Percentiles rank a stretch among this genome's conserved stretches.
These are phyloP conservation scores for Thaleichthys pacificus DNA, from an alignment of 2,797 vertebrate species.

Conservation along the genomic window DNA sequence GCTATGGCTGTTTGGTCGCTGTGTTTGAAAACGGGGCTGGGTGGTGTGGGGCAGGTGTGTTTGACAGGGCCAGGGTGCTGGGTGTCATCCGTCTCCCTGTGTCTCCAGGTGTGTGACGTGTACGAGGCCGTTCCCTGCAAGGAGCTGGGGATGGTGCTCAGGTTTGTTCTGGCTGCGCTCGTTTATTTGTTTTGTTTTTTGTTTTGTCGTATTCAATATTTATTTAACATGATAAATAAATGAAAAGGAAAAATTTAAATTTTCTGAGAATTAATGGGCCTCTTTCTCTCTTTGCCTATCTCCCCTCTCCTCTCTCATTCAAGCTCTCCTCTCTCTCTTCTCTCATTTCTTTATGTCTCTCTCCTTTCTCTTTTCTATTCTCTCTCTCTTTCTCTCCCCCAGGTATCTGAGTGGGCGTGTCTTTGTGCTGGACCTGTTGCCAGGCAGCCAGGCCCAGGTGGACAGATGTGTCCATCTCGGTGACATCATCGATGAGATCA, in stretches of 20 bases:
- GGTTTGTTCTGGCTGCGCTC: constrained; percentile 52
- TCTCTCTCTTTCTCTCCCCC: constrained; percentile 9
- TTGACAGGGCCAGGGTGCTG: background rate
- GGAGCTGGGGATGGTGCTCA: constrained; percentile 75
- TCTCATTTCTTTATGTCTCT: no score
- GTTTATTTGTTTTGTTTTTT: background rate
- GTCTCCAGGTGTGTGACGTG: constrained; percentile 73
- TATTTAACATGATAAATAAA: no score
- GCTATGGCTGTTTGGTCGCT: constrained; percentile 18
- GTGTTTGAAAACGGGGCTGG: background rate
- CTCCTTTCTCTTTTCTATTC: background rate
- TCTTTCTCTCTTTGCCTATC: background rate
- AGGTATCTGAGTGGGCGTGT: constrained; percentile 78
- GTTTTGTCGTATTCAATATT: constrained; percentile 7
- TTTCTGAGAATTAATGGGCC: no score
- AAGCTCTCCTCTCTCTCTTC: background rate
- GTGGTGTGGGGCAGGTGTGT: background rate
- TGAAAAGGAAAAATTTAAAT: no score
- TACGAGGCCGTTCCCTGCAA: constrained; percentile 77
- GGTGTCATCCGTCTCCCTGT: background rate
- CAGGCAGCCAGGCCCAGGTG: constrained; percentile 74
- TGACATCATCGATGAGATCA: constrained; percentile 84
- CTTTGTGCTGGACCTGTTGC: constrained; percentile 74
- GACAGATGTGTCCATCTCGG: constrained; percentile 74
- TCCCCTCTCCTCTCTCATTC: background rate